A percentile compares a stretch with the other conserved stretches of the same genome.
These are phyloP conservation scores for Ibidorhyncha struthersii DNA, from an alignment of 2,113 vertebrate genomes.

Conservation along the genomic window DNA sequence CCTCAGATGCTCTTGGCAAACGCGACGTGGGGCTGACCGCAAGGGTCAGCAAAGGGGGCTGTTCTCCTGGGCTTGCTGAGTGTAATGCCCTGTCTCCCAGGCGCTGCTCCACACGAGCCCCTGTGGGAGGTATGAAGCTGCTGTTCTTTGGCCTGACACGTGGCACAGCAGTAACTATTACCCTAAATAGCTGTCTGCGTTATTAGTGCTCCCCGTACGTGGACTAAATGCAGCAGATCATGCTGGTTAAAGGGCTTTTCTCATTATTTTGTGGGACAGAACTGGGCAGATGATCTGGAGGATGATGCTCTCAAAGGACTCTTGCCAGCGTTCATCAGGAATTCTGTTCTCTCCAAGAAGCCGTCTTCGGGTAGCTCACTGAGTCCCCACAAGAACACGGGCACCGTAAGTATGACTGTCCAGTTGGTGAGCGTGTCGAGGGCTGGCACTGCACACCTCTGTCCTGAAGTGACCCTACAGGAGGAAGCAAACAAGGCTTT, in stretches of 20 bases:
- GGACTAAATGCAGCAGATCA: background rate
- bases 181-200: background rate
- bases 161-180: background rate
- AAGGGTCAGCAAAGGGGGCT: background rate
- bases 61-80: background rate
- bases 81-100: background rate
- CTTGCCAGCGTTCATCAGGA: constrained; percentile 85
- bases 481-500: background rate
- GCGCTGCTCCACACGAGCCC: background rate
- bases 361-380: constrained; percentile 76
- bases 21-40: background rate
- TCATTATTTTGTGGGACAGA: constrained; percentile 54
- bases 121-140: background rate
- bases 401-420: constrained; percentile 76
- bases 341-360: constrained; percentile 86
- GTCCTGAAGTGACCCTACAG: background rate
- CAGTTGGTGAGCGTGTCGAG: background rate
- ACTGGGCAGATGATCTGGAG: constrained; percentile 64
- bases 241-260: constrained; percentile 4
- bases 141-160: background rate
- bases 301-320: constrained; percentile 70
- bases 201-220: background rate
- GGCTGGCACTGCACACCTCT: background rate
- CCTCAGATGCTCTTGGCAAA: background rate
- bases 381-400: constrained; percentile 67